Conservation (phyloP, 2,113 vertebrate genomes). For the Pseudopodoces humilis region DNA sequence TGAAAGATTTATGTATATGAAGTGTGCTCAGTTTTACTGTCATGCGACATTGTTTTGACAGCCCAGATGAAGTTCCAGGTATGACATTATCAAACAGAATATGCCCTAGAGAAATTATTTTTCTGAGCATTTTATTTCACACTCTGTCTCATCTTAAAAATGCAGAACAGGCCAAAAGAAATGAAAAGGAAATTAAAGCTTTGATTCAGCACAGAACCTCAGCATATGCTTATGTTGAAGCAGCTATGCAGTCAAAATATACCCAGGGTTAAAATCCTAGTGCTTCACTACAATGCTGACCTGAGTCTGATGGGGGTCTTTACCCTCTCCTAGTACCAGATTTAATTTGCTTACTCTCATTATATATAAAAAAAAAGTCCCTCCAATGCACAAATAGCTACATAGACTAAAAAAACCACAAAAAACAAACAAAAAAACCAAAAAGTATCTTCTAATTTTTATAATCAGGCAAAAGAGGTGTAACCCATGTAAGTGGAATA, state of each 20-base stretch:
- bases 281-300: not conserved
- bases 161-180: conserved; percentile 50
- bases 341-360: not conserved
- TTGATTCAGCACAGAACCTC: not conserved
- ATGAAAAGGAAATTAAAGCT: conserved; percentile 25
- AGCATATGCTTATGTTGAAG: not conserved
- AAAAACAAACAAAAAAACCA: no score
- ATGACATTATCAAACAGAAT: conserved; percentile 66
- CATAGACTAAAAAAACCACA: not conserved
- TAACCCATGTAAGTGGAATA: not conserved
- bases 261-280: not conserved
- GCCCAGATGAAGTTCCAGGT: conserved; percentile 62
- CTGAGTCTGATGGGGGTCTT: not conserved
- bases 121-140: conserved; percentile 56
- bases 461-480: not conserved
- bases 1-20: conserved; percentile 55
- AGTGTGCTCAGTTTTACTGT: conserved; percentile 54
- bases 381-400: not conserved
- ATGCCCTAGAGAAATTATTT: conserved; percentile 66
- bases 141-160: conserved; percentile 38
- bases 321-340: not conserved
- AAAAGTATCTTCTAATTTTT: not conserved
- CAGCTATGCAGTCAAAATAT: not conserved
- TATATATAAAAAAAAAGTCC: not conserved
- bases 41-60: conserved; percentile 61